These are phyloP conservation scores for Wasmannia auropunctata DNA, from an alignment of 1,140 invertebrate genomes.

Conservation along the genomic window DNA sequence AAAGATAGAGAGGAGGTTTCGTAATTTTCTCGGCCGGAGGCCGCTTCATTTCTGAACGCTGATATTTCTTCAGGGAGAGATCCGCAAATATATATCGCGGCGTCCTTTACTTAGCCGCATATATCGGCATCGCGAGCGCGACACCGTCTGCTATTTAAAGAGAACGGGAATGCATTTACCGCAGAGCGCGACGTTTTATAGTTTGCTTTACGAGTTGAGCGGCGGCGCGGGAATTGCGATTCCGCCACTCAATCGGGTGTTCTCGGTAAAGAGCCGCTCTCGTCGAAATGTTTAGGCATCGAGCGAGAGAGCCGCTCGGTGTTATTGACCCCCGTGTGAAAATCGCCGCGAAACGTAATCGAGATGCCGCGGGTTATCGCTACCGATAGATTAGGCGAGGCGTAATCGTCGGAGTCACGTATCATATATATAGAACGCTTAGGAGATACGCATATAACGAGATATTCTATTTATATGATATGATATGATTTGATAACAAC, in stretches of 20 bases:
- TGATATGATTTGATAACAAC: background rate
- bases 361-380: conserved; percentile 46
- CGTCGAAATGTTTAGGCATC: conserved; percentile 37
- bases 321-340: conserved; percentile 53
- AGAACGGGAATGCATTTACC: conserved; percentile 62
- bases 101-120: conserved; percentile 55
- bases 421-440: background rate
- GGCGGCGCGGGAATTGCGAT: conserved; percentile 42
- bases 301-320: background rate
- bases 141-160: conserved; percentile 57
- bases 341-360: conserved; percentile 37
- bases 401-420: conserved; percentile 34
- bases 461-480: background rate
- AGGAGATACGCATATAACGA: background rate
- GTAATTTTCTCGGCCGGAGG: conserved; percentile 43
- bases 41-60: conserved; percentile 21
- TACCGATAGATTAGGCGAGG: conserved; percentile 9
- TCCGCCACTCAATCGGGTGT: conserved; percentile 25
- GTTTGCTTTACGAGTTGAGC: conserved; percentile 48
- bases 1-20: conserved; percentile 33
- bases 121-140: conserved; percentile 8
- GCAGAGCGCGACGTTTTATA: conserved; percentile 34
- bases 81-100: conserved; percentile 50
- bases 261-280: conserved; percentile 32
- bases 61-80: conserved; percentile 22